A percentile compares a stretch with the other conserved stretches of the same genome.
Evolutionary conservation across 2,888 invertebrate species (phyloP).

Genomic region (Tetragnatha montana): DNA sequence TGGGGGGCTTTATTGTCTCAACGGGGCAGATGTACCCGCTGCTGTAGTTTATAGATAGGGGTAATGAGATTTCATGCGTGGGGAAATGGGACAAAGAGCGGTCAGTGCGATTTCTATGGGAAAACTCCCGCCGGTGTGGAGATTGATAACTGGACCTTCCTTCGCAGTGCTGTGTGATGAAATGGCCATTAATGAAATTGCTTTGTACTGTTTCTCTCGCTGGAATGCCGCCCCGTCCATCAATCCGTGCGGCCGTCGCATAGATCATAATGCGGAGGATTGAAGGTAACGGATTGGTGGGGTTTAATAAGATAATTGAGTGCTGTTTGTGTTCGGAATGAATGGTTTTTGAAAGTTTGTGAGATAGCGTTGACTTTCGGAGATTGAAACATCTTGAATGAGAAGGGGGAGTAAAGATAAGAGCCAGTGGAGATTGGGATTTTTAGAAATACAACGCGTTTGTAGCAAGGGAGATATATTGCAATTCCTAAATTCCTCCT

Average conservation of each 20-base stretch:
- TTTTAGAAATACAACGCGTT: too few relatives aligned
- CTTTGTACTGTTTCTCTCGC: background rate
- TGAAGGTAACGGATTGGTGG: background rate
- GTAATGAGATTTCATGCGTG: conserved; percentile 60
- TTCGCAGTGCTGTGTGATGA: conserved; percentile 26
- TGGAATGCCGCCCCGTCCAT: background rate
- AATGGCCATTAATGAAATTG: conserved; percentile 44
- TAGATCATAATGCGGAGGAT: background rate
- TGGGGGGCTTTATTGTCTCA: conserved; percentile 62
- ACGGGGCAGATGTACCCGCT: conserved; percentile 1
- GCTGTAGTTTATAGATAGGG: conserved; percentile 65
- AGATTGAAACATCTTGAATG: too few relatives aligned
- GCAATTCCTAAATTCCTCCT: too few relatives aligned
- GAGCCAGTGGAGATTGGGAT: too few relatives aligned
- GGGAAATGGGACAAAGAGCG: conserved; percentile 44
- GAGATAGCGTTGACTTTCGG: too few relatives aligned
- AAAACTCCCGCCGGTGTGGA: conserved; percentile 16
- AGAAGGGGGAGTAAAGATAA: too few relatives aligned
- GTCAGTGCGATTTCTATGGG: conserved; percentile 31
- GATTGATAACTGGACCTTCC: conserved; percentile 37
- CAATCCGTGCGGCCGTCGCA: background rate
- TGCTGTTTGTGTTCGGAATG: background rate
- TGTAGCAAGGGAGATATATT: too few relatives aligned
- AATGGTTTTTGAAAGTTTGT: background rate
- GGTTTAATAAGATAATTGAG: background rate